Base-by-base conservation (phyloP, 2,797 vertebrate genomes). In the Numenius phaeopus region DNA sequence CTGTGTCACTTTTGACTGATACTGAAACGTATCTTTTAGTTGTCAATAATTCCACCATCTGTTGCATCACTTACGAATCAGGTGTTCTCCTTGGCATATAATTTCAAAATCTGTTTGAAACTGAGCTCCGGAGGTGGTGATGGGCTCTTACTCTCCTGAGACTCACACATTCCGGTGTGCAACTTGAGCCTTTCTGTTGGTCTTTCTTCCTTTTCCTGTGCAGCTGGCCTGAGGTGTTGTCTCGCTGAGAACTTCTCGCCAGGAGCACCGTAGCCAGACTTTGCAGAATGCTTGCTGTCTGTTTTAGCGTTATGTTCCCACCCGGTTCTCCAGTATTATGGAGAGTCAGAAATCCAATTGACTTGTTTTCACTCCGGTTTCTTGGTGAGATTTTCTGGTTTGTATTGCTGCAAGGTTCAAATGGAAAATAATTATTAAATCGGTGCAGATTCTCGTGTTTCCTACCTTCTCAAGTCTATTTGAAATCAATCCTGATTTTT, bases 121-220 rank as follows among this genome's bases (percentile, higher is more conserved):
- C 14, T 72, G 65, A 82, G 15, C 64, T 92, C 46, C 0, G 0
- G 66, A 84, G 54, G 32, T 66, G 81, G 34, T 93, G 73, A 39
- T 82, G 44, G 34, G 34, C 58, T 88, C 71, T 91, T 59, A 40
- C 5, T 76, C 32, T 80, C 29, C 18, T 18, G 55, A 65, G 14
- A 46, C 77, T 80, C 8, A 39, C 1, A 2, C 1, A 3, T 79
- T 84, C 29, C n/a, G 22, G 37, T 17, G 13, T 0, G 0, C 40
- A 34, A 4, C 42, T 88, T 0, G 0, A 73, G 75, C 64, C 47
- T 80, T 92, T 92, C 62, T 87, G 7, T 59, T 84, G 37, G 26
- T n/a, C 40, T 67, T 87, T 34, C 44, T 67, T 87, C 34, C 26
- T 77, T 92, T 82, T 66, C 18, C 93, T 75, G 64, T 1, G 1